Conservation (phyloP, 2,113 vertebrate genomes). For the Myrmecobius fasciatus region DNA sequence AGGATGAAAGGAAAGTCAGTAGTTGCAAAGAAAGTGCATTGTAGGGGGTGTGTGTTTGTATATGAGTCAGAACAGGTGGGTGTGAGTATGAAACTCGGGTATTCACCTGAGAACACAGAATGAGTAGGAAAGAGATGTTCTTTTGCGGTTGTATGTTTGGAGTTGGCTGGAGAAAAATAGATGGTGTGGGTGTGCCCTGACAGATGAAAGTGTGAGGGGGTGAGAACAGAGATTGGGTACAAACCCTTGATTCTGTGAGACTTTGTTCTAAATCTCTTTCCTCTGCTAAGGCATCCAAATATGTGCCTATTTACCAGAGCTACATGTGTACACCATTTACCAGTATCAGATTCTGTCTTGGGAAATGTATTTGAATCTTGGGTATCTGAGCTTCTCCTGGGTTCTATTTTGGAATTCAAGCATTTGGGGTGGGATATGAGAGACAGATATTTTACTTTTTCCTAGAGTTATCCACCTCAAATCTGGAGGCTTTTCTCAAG, state of each 20-base stretch:
- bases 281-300: neutral
- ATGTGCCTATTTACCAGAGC: neutral
- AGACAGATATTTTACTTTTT: neutral
- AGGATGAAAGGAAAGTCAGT: neutral
- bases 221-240: neutral
- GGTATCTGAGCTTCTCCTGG: neutral
- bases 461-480: neutral
- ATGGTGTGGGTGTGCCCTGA: neutral
- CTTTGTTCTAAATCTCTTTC: neutral
- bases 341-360: neutral
- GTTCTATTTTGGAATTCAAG: neutral
- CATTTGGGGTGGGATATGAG: neutral
- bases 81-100: neutral
- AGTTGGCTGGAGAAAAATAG: neutral
- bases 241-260: neutral
- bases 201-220: neutral
- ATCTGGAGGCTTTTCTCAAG: neutral
- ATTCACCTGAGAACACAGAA: neutral
- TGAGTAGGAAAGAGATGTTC: neutral
- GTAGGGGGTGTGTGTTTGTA: neutral
- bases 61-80: neutral
- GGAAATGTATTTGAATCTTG: neutral
- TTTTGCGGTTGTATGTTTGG: neutral
- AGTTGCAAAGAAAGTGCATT: neutral
- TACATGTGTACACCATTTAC: neutral